Percentiles rank a stretch among this genome's conserved stretches.
Conservation (phyloP, 2,113 vertebrate genomes). For the Gobius niger region DNA sequence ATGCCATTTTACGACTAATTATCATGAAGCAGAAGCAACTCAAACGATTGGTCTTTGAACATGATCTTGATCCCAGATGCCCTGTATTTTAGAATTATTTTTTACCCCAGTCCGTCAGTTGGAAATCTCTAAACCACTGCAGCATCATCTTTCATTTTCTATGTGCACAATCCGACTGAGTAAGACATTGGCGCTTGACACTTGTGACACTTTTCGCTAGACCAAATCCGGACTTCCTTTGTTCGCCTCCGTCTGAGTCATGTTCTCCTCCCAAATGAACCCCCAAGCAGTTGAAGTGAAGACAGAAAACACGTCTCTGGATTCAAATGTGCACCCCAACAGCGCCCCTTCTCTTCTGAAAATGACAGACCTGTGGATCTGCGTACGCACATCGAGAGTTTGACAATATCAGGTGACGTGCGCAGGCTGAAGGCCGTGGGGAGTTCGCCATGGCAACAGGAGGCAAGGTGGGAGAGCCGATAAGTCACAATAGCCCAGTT, state of each 20-base stretch:
- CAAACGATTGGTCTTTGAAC: too few species aligned
- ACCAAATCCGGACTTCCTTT: conserved; percentile 47
- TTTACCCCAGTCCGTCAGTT: too few species aligned
- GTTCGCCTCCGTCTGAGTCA: conserved; percentile 55
- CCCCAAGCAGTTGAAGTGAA: conserved; percentile 23
- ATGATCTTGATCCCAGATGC: too few species aligned
- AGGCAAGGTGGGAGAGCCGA: conserved; percentile 65
- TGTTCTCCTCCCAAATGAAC: conserved; percentile 50
- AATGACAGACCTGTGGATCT: background rate
- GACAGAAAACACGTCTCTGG: conserved; percentile 29
- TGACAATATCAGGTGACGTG: conserved; percentile 29
- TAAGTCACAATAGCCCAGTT: conserved; percentile 27
- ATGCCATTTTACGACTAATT: too few species aligned
- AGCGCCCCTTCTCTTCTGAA: background rate
- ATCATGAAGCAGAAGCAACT: too few species aligned
- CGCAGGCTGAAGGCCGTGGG: conserved; percentile 50
- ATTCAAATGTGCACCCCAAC: background rate
- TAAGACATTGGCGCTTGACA: background rate
- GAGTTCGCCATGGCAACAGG: conserved; percentile 75
- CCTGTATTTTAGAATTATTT: too few species aligned
- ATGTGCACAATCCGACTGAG: background rate
- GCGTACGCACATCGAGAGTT: background rate
- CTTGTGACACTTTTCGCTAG: conserved; percentile 19
- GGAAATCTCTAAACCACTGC: too few species aligned
- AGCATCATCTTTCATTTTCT: too few species aligned